Conservation (phyloP, 2,113 vertebrate genomes). For the Dendrocopos noguchii region DNA sequence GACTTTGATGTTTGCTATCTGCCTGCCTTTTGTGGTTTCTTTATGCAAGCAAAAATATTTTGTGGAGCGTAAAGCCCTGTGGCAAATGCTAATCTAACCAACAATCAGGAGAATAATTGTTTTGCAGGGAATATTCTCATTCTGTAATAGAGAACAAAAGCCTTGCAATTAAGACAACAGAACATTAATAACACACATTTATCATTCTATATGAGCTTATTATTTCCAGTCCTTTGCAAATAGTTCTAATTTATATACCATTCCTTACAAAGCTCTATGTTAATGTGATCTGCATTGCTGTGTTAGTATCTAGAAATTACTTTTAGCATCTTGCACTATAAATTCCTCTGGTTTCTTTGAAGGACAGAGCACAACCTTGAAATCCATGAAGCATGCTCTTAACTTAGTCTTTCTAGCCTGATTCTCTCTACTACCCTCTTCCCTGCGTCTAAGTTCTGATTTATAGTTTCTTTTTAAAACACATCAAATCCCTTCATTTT, state of each 20-base stretch:
- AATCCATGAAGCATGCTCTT: not conserved
- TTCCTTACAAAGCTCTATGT: slow-evolving; percentile 30
- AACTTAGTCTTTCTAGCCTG: not conserved
- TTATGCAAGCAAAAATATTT: slow-evolving; percentile 60
- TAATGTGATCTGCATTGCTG: slow-evolving; percentile 39
- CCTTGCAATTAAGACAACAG: slow-evolving; percentile 65
- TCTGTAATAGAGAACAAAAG: slow-evolving; percentile 64
- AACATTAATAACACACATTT: slow-evolving; percentile 70
- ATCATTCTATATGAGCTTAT: slow-evolving; percentile 68
- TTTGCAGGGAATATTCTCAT: slow-evolving; percentile 63
- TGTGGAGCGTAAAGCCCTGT: slow-evolving; percentile 54
- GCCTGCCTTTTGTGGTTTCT: slow-evolving; percentile 3
- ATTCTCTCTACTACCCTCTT: not conserved
- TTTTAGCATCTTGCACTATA: not conserved
- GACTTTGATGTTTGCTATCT: not conserved
- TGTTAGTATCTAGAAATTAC: slow-evolving; percentile 28
- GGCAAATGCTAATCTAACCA: slow-evolving; percentile 68
- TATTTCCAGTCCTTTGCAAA: slow-evolving; percentile 57
- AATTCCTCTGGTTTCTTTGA: not conserved
- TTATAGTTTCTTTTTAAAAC: not conserved
- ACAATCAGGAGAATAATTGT: slow-evolving; percentile 68
- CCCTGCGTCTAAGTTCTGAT: not conserved
- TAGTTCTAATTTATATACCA: slow-evolving; percentile 60
- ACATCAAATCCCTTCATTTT: not conserved
- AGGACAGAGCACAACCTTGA: slow-evolving; percentile 9